phyloP scores from a whole-genome alignment of 2,113 vertebrate genomes.

The Pavo muticus region DNA sequence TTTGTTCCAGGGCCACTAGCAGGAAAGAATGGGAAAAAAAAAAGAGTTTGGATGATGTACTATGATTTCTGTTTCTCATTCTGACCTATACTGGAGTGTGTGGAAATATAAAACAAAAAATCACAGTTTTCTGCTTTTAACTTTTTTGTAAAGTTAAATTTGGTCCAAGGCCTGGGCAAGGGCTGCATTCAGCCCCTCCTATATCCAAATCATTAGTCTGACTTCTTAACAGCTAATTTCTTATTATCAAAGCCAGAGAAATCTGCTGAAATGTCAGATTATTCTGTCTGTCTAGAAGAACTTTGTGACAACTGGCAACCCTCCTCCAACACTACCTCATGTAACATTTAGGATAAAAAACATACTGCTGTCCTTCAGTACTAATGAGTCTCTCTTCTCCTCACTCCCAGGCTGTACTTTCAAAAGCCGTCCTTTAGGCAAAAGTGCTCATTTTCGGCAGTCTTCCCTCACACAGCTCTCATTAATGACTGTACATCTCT shows the following conservation, averaged over 20 bases:
- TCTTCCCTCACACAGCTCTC: not conserved
- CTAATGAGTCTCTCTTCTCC: not conserved
- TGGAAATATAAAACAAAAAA: not conserved
- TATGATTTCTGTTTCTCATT: not conserved
- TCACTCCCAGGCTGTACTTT: not conserved
- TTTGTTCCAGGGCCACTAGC: not conserved
- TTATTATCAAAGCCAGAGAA: not conserved
- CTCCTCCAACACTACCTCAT: not conserved
- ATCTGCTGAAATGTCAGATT: conserved; percentile 1
- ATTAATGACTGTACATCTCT: not conserved
- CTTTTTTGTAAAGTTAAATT: not conserved
- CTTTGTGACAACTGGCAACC: not conserved
- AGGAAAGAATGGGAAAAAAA: not conserved
- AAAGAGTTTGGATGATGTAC: accelerated
- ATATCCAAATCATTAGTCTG: not conserved
- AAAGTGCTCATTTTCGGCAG: not conserved
- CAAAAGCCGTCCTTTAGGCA: not conserved
- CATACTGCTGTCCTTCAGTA: not conserved
- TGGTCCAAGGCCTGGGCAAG: not conserved
- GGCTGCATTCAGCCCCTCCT: not conserved
- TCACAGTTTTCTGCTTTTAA: not conserved
- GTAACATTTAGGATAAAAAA: not conserved
- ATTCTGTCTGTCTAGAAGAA: not conserved
- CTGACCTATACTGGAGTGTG: not conserved
- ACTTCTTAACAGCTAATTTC: not conserved